Conservation (phyloP, 2,113 vertebrate genomes). For the Nothobranchius kuhntae region DNA sequence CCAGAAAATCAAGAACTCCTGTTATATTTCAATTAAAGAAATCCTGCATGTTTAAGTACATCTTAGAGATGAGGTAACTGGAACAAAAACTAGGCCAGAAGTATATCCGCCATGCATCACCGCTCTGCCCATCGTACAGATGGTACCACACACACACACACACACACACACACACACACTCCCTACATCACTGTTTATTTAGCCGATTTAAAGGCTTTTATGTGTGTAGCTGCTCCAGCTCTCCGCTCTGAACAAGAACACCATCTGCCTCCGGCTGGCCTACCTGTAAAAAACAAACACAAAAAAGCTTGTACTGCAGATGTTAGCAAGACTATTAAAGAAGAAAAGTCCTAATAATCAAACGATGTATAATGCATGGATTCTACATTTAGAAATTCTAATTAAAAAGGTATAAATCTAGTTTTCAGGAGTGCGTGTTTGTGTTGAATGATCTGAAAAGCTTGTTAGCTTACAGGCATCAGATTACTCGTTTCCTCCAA, state of each 20-base stretch:
- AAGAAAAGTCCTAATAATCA: background rate
- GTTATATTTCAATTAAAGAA: background rate
- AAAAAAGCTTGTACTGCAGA: slow-evolving; percentile 1
- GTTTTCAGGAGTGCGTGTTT: background rate
- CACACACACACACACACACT: slow-evolving; percentile 1
- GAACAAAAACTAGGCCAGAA: slow-evolving; percentile 45
- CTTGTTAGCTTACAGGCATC: slow-evolving; percentile 59
- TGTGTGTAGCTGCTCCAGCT: slow-evolving; percentile 42
- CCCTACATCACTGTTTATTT: slow-evolving; percentile 54
- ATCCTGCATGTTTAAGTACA: slow-evolving; percentile 2
- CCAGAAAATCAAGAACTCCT: background rate
- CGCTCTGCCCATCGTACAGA: slow-evolving; percentile 43
- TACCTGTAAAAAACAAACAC: slow-evolving; percentile 33
- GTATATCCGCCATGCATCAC: slow-evolving; percentile 31
- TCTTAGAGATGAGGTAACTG: slow-evolving; percentile 2
- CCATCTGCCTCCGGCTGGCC: slow-evolving; percentile 57
- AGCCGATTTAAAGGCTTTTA: slow-evolving; percentile 61
- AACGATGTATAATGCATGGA: background rate
- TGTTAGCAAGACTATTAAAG: slow-evolving; percentile 14
- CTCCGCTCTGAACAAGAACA: slow-evolving; percentile 38
- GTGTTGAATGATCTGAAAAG: slow-evolving; percentile 49
- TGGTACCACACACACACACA: slow-evolving; percentile 10
- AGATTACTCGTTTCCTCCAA: slow-evolving; percentile 37
- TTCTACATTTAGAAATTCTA: background rate
- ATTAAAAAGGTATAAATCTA: background rate